Conservation (phyloP, 2,113 vertebrate species). For the Geococcyx californianus region DNA sequence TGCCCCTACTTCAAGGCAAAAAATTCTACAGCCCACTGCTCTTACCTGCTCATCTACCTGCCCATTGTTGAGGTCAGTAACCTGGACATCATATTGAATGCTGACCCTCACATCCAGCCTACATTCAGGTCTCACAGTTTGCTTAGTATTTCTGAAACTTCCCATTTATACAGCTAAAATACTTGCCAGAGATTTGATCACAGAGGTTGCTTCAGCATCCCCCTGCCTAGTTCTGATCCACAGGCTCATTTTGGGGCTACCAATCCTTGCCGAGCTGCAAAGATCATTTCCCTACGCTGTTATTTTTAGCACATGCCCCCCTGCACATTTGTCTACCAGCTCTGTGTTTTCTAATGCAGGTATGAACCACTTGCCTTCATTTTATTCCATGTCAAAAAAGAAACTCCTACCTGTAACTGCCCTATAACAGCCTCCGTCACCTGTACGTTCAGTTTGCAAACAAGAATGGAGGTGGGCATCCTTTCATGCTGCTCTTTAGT, state of each 20-base stretch:
- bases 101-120: not conserved
- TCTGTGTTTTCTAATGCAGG: not conserved
- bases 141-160: not conserved
- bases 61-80: not conserved
- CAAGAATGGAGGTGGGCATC: not conserved
- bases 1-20: not conserved
- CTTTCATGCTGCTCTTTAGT: slow-evolving; percentile 33
- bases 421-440: slow-evolving; percentile 48
- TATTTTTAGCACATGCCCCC: not conserved
- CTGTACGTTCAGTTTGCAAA: slow-evolving; percentile 46
- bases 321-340: not conserved
- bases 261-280: not conserved
- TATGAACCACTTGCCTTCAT: not conserved
- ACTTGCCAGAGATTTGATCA: not conserved
- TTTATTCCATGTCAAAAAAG: not conserved
- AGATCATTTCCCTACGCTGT: not conserved
- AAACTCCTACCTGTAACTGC: slow-evolving; percentile 39
- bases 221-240: not conserved
- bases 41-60: not conserved
- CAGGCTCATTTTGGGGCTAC: not conserved
- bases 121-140: not conserved
- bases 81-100: not conserved
- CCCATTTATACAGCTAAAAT: not conserved
- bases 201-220: not conserved
- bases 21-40: not conserved